Percentiles rank a stretch among this genome's conserved stretches.
Conservation (phyloP, 2,797 vertebrate genomes). For the Crenichthys baileyi region DNA sequence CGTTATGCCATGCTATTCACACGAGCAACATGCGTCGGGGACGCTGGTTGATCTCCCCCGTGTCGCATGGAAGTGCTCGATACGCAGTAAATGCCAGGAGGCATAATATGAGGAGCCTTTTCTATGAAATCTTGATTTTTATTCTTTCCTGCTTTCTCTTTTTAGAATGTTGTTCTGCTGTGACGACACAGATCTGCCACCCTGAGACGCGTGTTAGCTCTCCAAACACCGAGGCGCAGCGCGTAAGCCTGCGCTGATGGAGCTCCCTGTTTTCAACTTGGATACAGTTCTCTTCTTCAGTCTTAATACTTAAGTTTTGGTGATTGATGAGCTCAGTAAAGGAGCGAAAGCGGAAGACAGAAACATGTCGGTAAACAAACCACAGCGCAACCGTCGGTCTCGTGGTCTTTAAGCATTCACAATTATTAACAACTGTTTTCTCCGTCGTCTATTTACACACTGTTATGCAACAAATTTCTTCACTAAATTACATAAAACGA, state of each 20-base stretch:
- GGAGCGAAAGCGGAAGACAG: constrained; percentile 1
- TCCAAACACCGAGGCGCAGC: constrained; percentile 37
- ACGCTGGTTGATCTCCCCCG: no score
- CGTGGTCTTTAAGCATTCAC: no score
- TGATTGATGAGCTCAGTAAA: not conserved
- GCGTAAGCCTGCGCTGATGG: constrained; percentile 31
- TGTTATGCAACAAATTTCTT: not conserved
- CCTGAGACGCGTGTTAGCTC: constrained; percentile 14
- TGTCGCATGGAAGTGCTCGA: no score
- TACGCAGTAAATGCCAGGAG: not conserved
- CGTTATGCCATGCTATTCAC: not conserved
- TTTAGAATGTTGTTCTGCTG: not conserved
- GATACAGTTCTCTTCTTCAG: not conserved
- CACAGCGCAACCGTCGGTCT: no score
- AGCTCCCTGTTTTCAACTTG: constrained; percentile 21
- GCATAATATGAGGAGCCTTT: not conserved
- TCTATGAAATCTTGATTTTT: not conserved
- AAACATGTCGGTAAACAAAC: no score
- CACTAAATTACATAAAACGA: not conserved
- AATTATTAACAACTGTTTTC: constrained; percentile 5
- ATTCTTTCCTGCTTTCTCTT: not conserved
- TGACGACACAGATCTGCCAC: constrained; percentile 8
- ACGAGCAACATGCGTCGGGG: not conserved
- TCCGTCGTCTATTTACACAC: constrained; percentile 5
- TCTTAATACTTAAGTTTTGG: not conserved